Evolutionary conservation across 1,140 invertebrate species (phyloP), one percentile per base, ranked within the genome.

Genomic region (Philotrypesis tridentata): DNA sequence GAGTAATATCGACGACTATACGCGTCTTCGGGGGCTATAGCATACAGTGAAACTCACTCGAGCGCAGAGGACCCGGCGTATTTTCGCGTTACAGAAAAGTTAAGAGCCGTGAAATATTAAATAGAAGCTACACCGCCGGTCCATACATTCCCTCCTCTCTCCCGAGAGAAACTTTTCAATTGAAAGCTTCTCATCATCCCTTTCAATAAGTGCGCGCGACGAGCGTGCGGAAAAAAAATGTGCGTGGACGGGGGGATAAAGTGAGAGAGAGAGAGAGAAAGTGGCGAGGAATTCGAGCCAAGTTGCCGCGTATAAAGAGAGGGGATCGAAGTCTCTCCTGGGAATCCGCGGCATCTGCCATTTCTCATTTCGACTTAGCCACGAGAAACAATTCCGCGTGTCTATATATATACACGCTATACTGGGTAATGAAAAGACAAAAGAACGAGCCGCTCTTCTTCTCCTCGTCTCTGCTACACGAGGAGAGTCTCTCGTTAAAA

Each of bases 321-420:
- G 67, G 4, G 17, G 7, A 79, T 37, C 9, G 4, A n/a, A n/a
- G 55, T 21, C 29, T 21, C 60, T 73, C 70, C 21, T 65, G 60
- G 29, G 61, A 80, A 74, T 80, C 40, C 33, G 9, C 27, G 79
- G 71, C 61, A 68, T 63, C 72, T 75, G 72, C 75, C 72, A 75
- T 75, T 81, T 75, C 61, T 75, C 43, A 75, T 75, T 81, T 81
- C 5, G 27, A 31, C 33, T 55, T 55, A 55, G 21, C 48, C 21
- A 17, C 14, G 21, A 55, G 48, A 55, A 55, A 55, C 48, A 55
- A 55, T 55, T 55, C 48, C 21, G 48, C 48, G 48, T 55, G 11
- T 43, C n/a, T n/a, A n/a, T n/a, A n/a, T n/a, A n/a, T n/a, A n/a
- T n/a, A n/a, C n/a, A n/a, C n/a, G n/a, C n/a, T n/a, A n/a, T n/a